Conservation (phyloP, 2,888 invertebrate genomes). For the Stenotaenia linearis region DNA sequence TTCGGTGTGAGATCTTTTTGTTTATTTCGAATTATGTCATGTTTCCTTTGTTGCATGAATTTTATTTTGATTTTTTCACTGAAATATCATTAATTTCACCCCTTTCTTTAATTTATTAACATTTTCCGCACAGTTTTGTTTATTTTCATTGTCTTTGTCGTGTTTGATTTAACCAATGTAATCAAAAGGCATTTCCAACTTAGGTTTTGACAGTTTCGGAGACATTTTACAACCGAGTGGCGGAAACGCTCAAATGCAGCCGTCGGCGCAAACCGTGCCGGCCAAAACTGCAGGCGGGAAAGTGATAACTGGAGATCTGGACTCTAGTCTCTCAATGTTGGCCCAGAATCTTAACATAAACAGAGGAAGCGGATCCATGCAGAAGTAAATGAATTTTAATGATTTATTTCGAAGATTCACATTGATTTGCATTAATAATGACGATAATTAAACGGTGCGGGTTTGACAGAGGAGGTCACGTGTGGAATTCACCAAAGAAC, state of each 20-base stretch:
- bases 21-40: not conserved
- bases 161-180: no score
- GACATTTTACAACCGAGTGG: conserved; percentile 59
- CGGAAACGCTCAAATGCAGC: not conserved
- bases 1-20: conserved; percentile 46
- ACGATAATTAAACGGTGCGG: not conserved
- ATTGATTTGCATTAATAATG: not conserved
- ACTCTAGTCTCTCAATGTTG: conserved; percentile 84
- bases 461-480: conserved; percentile 65
- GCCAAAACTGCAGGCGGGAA: conserved; percentile 49
- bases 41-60: not conserved
- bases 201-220: conserved; percentile 68
- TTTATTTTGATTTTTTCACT: not conserved
- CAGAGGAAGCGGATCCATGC: conserved; percentile 34
- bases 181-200: not conserved
- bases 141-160: no score
- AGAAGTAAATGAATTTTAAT: conserved; percentile 35
- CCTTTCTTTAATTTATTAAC: no score
- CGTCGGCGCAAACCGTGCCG: not conserved
- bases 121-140: no score
- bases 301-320: conserved; percentile 85
- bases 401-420: no score
- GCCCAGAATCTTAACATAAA: conserved; percentile 74
- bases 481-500: conserved; percentile 83
- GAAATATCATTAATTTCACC: not conserved